phyloP scores from a whole-genome alignment of 2,888 invertebrate genomes.

The Linnaemya vulpina region DNA sequence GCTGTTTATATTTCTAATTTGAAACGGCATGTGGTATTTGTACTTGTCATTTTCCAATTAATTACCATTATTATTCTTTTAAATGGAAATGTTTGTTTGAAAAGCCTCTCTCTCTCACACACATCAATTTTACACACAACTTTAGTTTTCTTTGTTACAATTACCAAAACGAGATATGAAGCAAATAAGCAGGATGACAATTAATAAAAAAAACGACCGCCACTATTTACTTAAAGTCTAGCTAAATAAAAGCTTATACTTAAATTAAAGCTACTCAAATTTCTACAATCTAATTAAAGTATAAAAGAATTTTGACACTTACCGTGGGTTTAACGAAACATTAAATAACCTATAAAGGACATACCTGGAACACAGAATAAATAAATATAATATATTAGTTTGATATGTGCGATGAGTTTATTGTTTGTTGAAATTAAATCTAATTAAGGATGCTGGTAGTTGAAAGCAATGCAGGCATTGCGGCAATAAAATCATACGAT shows the following conservation, averaged over 20 bases:
- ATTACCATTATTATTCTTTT: constrained; percentile 18
- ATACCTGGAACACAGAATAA: constrained; percentile 54
- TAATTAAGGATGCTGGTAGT: no score
- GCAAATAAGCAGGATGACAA: neutral
- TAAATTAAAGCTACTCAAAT: neutral
- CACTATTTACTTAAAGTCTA: constrained; percentile 33
- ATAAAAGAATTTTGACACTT: constrained; percentile 43
- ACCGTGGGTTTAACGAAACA: constrained; percentile 36
- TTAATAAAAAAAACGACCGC: neutral
- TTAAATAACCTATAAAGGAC: constrained; percentile 63
- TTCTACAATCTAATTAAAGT: neutral
- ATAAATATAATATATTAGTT: neutral
- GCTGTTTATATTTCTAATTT: constrained; percentile 9
- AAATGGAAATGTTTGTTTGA: neutral
- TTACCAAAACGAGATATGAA: neutral
- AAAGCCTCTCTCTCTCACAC: neutral
- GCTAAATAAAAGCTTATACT: neutral
- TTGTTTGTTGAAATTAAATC: no score
- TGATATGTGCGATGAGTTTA: neutral
- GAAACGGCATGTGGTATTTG: constrained; percentile 17
- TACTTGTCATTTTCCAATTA: constrained; percentile 35
- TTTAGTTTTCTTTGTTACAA: neutral
- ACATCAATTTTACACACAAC: constrained; percentile 28
- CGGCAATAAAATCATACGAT: no score
- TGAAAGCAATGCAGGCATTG: no score